Conservation (phyloP, 2,888 invertebrate genomes). For the Apoda limacodes region DNA sequence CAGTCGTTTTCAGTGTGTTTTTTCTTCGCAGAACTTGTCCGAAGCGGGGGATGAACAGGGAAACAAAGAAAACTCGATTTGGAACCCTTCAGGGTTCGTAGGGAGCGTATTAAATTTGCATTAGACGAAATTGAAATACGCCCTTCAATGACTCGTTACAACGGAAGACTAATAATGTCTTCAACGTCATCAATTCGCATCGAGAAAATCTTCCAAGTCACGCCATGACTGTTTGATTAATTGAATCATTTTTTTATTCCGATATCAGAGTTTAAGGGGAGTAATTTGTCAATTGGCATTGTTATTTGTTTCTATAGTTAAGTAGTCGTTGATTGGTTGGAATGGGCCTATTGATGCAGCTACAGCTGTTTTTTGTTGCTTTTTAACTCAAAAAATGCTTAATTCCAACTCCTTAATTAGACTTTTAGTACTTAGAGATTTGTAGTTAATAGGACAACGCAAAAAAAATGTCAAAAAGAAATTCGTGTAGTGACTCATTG, state of each 20-base stretch:
- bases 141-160: constrained; percentile 60
- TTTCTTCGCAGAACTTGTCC: constrained; percentile 19
- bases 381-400: too few species aligned
- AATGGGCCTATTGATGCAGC: too few species aligned
- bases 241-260: constrained; percentile 58
- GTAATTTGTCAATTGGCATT: too few species aligned
- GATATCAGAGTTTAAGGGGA: too few species aligned
- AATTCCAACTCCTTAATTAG: too few species aligned
- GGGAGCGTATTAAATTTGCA: constrained; percentile 68
- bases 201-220: constrained; percentile 54
- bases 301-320: too few species aligned
- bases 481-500: too few species aligned
- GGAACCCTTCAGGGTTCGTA: constrained; percentile 45
- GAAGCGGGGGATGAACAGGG: constrained; percentile 26
- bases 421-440: too few species aligned
- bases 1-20: constrained; percentile 15
- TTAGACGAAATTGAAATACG: constrained; percentile 67
- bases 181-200: constrained; percentile 60
- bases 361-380: too few species aligned
- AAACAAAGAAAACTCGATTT: constrained; percentile 59
- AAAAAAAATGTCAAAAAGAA: too few species aligned
- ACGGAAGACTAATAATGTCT: constrained; percentile 61
- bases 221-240: constrained; percentile 63
- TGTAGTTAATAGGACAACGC: too few species aligned
- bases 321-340: too few species aligned